Evolutionary conservation across 2,113 vertebrate genomes (phyloP).

Genomic region (Sphyrna mokarran): DNA sequence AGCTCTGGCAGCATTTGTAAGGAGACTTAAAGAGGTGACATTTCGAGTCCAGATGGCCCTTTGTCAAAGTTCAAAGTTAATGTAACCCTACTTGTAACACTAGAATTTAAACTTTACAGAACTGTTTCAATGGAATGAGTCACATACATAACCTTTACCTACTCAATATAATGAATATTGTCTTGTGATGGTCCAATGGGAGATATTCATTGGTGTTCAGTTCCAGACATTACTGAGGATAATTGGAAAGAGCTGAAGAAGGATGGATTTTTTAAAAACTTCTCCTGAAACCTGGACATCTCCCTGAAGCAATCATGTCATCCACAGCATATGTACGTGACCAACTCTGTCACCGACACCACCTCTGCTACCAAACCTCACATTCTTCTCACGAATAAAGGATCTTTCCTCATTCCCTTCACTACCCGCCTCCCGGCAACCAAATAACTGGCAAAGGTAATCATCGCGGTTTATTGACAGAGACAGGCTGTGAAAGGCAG

Average conservation of each 20-base stretch:
- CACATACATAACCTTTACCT: not conserved
- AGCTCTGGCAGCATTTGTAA: too few relatives aligned
- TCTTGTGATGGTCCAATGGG: not conserved
- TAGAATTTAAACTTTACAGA: not conserved
- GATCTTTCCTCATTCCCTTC: not conserved
- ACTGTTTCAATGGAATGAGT: conserved; percentile 1
- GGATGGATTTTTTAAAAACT: not conserved
- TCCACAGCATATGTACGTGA: not conserved
- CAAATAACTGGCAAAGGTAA: conserved; percentile 24
- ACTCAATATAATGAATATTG: not conserved
- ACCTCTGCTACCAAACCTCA: too few relatives aligned
- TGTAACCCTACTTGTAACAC: too few relatives aligned
- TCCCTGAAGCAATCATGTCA: not conserved
- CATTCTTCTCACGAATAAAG: not conserved
- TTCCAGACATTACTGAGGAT: not conserved
- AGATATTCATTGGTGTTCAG: not conserved
- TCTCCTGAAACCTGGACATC: not conserved
- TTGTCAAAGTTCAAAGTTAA: too few relatives aligned
- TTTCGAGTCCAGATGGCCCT: too few relatives aligned
- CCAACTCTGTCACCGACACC: not conserved
- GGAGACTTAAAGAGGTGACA: too few relatives aligned
- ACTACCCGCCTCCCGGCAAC: not conserved
- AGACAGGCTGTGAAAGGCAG: conserved; percentile 56
- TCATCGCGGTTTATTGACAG: conserved; percentile 59
- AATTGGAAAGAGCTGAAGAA: not conserved